Percentiles rank a stretch among this genome's conserved stretches.
Conservation (phyloP, 2,113 vertebrate species). For the Bos indicus region DNA sequence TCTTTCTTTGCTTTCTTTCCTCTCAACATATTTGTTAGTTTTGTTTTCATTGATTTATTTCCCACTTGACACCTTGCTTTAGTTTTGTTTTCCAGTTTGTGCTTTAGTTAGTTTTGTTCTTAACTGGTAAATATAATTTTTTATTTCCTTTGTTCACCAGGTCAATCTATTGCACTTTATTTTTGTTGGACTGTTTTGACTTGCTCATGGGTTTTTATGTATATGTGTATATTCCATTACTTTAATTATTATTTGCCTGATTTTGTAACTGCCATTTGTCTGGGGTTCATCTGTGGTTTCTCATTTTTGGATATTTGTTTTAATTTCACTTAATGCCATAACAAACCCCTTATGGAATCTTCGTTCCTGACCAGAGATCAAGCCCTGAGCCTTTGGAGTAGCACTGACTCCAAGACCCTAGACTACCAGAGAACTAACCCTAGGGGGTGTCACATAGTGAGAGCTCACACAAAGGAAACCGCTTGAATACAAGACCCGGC, state of each 20-base stretch:
- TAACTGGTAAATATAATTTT: neutral
- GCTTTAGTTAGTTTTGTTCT: neutral
- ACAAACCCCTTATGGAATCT: neutral
- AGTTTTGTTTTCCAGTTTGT: neutral
- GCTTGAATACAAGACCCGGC: too few relatives aligned
- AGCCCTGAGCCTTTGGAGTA: neutral
- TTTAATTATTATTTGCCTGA: neutral
- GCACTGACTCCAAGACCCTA: neutral
- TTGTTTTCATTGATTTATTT: neutral
- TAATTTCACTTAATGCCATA: neutral
- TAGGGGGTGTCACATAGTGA: neutral
- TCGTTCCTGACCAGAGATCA: fast-evolving
- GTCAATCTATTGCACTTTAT: neutral
- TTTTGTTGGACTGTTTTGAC: neutral
- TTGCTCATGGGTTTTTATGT: neutral
- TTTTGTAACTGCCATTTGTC: neutral
- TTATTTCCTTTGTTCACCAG: neutral
- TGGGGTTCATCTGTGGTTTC: neutral
- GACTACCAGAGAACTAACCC: neutral
- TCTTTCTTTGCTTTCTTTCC: neutral
- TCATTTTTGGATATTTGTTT: neutral
- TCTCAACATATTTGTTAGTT: neutral
- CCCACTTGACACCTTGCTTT: neutral
- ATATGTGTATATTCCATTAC: neutral
- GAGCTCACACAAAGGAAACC: neutral